Evolutionary conservation across 2,113 vertebrate genomes (phyloP), one percentile per base, ranked within the genome.

Genomic region (Labeo rohita): DNA sequence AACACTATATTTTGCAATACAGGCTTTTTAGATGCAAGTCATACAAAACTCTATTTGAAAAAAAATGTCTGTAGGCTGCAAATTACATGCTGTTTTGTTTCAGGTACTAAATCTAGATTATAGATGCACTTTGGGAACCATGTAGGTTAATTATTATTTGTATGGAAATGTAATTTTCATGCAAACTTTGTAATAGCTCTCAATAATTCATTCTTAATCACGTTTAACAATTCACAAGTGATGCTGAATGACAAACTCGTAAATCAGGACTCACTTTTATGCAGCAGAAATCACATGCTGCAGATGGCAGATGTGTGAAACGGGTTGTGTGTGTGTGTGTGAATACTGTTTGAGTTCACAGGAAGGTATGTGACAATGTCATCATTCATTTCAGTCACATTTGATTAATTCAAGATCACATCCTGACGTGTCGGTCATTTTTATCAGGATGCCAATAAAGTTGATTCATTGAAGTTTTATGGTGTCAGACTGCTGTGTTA

Each of bases 391-490:
- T 84, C 50, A 34, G 3, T 80, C 75, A 78, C 59, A 83, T 82
- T 72, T 84, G 50, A 56, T 49, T 50, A 50, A 68, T 73, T 70
- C 28, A 70, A 72, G 79, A 75, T 68, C 70, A 76, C 66, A 75
- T 50, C 39, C 50, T 50, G 45, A 81, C 10, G 36, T 87, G 73
- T 75, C 52, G 73, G 23, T 83, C 83, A 78, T 86, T 80, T 86
- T 86, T 84, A 68, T 85, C 65, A 82, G 54, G 84, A 74, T 85
- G 83, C 56, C 83, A 90, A 87, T 87, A 87, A 90, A 88, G 75
- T 83, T 3, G 2, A 73, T 73, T 84, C 4, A 72, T 72, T 34
- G 2, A 66, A 73, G 18, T 59, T 45, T 28, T 8, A 59, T 52
- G 47, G 74, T 52, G 70, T 73, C 39, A 11, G 70, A 73, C 70